A percentile compares a stretch with the other conserved stretches of the same genome.
phyloP scores from a whole-genome alignment of 2,113 vertebrate species.

The Rhinogobius similis region DNA sequence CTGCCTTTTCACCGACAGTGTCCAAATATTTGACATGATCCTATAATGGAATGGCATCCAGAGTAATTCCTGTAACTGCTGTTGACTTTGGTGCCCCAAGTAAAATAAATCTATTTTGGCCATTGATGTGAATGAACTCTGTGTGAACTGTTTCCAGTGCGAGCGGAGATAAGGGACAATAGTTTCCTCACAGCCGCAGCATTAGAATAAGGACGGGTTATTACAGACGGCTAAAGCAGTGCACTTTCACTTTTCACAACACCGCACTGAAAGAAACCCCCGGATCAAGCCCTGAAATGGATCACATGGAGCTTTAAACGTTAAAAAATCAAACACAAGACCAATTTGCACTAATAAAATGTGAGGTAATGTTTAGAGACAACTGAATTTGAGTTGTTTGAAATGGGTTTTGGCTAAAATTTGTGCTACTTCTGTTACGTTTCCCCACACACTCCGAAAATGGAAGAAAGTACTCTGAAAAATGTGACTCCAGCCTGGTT shows the following conservation, averaged over 20 bases:
- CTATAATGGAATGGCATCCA: constrained; percentile 70
- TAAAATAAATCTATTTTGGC: constrained; percentile 75
- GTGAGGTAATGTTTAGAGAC: not conserved
- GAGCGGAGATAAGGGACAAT: constrained; percentile 62
- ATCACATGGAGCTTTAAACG: not conserved
- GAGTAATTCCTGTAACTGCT: constrained; percentile 70
- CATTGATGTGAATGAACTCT: constrained; percentile 73
- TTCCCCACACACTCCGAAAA: too few species aligned
- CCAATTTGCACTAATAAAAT: not conserved
- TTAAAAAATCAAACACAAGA: not conserved
- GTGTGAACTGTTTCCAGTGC: constrained; percentile 65
- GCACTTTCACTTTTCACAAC: constrained; percentile 23
- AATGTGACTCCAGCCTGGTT: too few species aligned
- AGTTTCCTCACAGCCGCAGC: constrained; percentile 24
- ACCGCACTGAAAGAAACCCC: constrained; percentile 22
- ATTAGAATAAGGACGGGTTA: constrained; percentile 40
- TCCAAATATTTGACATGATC: constrained; percentile 75
- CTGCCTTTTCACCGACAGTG: constrained; percentile 72
- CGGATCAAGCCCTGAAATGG: not conserved
- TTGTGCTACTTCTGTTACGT: too few species aligned
- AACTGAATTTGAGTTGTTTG: not conserved
- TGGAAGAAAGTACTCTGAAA: too few species aligned
- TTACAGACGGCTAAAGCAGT: constrained; percentile 14
- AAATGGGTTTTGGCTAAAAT: too few species aligned
- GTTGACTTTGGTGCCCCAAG: constrained; percentile 74